Evolutionary conservation across 2,888 invertebrate species (phyloP).

Genomic region (Anoplius nigerrimus): DNA sequence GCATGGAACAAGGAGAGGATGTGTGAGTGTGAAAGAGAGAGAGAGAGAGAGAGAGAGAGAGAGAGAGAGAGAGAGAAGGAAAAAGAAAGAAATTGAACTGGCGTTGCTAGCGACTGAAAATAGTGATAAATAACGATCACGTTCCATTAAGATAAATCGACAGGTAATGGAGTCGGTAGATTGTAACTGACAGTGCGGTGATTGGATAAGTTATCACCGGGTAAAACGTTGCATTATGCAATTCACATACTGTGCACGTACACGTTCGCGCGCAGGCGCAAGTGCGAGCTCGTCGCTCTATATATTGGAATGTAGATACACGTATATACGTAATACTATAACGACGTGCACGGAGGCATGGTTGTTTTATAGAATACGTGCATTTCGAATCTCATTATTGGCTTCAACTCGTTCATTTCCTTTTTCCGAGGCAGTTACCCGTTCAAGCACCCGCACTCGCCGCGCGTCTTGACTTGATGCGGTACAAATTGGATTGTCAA

Average conservation of each 20-base stretch:
- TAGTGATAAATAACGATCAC: conserved; percentile 71
- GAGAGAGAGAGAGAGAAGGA: background rate
- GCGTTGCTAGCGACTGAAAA: conserved; percentile 63
- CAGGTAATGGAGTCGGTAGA: conserved; percentile 66
- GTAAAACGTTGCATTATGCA: conserved; percentile 66
- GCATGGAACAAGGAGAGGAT: too few species aligned
- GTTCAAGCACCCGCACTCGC: conserved; percentile 17
- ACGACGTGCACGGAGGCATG: conserved; percentile 40
- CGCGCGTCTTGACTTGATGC: conserved; percentile 54
- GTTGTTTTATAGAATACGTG: conserved; percentile 50
- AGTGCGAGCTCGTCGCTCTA: background rate
- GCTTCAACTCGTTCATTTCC: conserved; percentile 14
- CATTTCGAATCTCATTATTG: conserved; percentile 14
- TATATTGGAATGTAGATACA: background rate
- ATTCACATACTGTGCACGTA: conserved; percentile 36
- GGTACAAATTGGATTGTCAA: conserved; percentile 67
- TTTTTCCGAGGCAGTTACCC: conserved; percentile 18
- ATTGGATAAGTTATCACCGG: conserved; percentile 71
- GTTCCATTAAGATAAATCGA: conserved; percentile 72
- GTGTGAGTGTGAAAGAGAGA: too few species aligned
- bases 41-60: conserved; percentile 38
- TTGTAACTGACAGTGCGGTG: conserved; percentile 70
- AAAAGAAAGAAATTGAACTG: conserved; percentile 52
- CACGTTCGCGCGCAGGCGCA: conserved; percentile 32
- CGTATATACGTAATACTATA: conserved; percentile 33